phyloP scores from a whole-genome alignment of 2,888 invertebrate genomes.

The Cremastinae sp. region DNA sequence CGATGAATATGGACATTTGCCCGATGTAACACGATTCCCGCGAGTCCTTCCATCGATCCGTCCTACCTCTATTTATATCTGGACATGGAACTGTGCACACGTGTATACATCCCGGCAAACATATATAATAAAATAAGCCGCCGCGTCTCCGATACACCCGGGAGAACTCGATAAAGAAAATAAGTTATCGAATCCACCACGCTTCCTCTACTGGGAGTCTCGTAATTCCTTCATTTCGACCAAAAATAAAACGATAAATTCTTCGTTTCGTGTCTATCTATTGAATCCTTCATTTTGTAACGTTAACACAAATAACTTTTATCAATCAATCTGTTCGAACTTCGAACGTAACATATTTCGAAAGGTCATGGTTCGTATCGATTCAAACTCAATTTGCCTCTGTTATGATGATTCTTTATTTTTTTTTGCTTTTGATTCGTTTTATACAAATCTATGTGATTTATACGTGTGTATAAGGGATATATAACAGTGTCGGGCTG shows the following conservation, averaged over 20 bases:
- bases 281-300: no score
- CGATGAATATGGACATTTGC: slow-evolving; percentile 16
- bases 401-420: no score
- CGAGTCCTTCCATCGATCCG: slow-evolving; percentile 19
- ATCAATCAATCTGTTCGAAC: slow-evolving; percentile 33
- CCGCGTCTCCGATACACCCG: slow-evolving; percentile 16
- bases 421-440: no score
- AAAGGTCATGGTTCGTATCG: no score
- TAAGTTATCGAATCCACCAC: slow-evolving; percentile 41
- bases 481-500: slow-evolving; percentile 46
- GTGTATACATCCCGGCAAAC: not conserved
- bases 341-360: no score
- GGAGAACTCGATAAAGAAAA: slow-evolving; percentile 45
- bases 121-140: slow-evolving; percentile 20
- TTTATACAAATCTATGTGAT: slow-evolving; percentile 13
- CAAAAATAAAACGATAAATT: no score
- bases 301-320: no score
- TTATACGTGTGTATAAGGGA: slow-evolving; percentile 5
- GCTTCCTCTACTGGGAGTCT: not conserved
- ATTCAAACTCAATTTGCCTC: no score
- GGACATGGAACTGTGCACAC: not conserved
- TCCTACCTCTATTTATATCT: not conserved
- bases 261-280: no score
- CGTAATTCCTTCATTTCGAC: not conserved
- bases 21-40: slow-evolving; percentile 33